Base-by-base conservation (phyloP, 1,140 invertebrate species). In the Neomicropteryx cornuta region DNA sequence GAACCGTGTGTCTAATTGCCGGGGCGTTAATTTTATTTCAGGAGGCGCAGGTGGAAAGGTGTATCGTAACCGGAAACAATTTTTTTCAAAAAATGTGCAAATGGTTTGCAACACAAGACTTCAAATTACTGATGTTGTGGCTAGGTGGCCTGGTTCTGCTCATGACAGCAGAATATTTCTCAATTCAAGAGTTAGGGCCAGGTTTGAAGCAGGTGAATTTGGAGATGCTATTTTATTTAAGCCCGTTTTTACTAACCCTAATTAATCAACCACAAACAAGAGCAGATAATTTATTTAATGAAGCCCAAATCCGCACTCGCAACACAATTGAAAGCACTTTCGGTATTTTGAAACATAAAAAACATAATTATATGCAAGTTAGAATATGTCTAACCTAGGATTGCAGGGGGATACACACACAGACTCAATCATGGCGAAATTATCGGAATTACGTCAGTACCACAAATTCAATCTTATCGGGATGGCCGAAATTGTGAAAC, bases 71-170 rank as follows among this genome's bases (percentile, higher is more conserved):
- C 33, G 54, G 21, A 64, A 69, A 47, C 51, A 50, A 0, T 60
- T 46, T 28, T 65, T 61, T 45, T 60, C 59, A 5, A 39, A 62
- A 4, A 66, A 69, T 52, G 54, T 66, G 0, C 62, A 70, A 55
- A 48, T 43, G 16, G 48, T 66, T 4, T 56, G 52, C 39, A 47
- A 61, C 53, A 37, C 49, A 4, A 33, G 57, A 6, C 39, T 60
- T 2, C 39, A 23, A 37, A 54, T 69, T 8, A 42, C 45, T 30
- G 55, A 68, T 43, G 45, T 62, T 29, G 57, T 63, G n/a, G 47
- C 50, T 18, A 44, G 56, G 17, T 65, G 55, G 57, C 59, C 54
- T 2, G 58, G 58, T 11, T 48, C 42, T 29, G 41, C 39, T 11
- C 56, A 61, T 39, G 60, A 65, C 40, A 36, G 36, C 5, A 58